Percentiles rank a stretch among this genome's conserved stretches.
These are phyloP conservation scores for Hydrochoerus hydrochaeris DNA, from an alignment of 2,113 vertebrate species.

Conservation along the genomic window DNA sequence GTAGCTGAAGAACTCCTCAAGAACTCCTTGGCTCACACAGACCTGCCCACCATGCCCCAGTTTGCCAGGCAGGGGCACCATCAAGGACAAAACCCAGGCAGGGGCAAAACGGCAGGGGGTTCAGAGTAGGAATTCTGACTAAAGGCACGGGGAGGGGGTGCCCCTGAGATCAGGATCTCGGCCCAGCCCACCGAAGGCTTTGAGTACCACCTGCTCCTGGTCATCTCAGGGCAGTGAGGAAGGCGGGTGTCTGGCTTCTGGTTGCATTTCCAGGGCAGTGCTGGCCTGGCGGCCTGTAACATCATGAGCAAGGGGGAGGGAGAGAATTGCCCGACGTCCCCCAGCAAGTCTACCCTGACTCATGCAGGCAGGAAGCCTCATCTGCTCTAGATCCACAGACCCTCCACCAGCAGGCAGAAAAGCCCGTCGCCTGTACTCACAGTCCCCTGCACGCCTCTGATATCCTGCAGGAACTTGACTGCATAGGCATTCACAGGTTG, in stretches of 20 bases:
- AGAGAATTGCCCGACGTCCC: background rate
- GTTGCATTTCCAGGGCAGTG: background rate
- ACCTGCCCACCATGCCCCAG: background rate
- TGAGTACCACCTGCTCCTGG: background rate
- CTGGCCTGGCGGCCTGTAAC: background rate
- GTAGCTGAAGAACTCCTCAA: background rate
- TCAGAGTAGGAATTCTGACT: background rate
- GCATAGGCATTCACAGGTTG: background rate
- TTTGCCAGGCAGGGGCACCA: background rate
- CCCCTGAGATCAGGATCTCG: background rate
- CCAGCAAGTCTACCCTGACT: background rate
- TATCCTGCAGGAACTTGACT: background rate
- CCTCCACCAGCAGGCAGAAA: background rate
- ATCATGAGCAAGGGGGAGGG: background rate
- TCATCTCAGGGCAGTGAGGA: background rate
- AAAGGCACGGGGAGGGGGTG: fast-evolving
- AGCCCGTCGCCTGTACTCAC: background rate
- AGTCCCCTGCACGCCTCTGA: too few relatives aligned
- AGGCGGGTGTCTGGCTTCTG: background rate
- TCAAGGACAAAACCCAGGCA: background rate
- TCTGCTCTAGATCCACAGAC: background rate
- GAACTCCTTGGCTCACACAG: fast-evolving
- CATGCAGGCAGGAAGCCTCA: background rate
- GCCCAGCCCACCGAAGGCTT: background rate
- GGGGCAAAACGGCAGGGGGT: background rate